These are phyloP conservation scores for Podarcis lilfordi DNA, from an alignment of 2,797 vertebrate species.

Conservation along the genomic window DNA sequence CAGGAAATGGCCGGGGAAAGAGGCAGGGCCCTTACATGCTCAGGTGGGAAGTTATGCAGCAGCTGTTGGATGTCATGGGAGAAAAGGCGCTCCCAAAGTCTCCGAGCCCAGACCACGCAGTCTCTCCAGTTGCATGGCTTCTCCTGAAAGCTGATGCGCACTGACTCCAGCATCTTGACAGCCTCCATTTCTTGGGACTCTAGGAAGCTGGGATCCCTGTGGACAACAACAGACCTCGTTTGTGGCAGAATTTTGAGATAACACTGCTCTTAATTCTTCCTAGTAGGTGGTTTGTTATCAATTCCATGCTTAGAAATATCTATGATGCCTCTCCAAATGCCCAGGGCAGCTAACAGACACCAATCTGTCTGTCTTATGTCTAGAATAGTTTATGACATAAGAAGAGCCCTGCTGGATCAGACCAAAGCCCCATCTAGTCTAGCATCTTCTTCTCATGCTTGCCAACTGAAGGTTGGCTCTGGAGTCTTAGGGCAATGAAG, in stretches of 20 bases:
- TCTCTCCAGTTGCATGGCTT: slow-evolving; percentile 80
- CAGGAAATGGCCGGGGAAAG: not conserved
- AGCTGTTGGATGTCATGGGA: slow-evolving; percentile 81
- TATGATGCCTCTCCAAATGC: not conserved
- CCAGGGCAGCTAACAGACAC: not conserved
- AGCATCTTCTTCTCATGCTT: too few relatives aligned
- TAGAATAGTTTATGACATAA: not conserved
- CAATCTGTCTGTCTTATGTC: too few relatives aligned
- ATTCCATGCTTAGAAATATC: not conserved
- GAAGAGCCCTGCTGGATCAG: too few relatives aligned
- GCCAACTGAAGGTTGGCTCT: not conserved
- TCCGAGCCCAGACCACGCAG: slow-evolving; percentile 87
- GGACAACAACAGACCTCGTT: slow-evolving; percentile 1
- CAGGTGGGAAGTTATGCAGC: slow-evolving; percentile 79
- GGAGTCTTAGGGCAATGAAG: not conserved
- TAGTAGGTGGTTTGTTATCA: not conserved
- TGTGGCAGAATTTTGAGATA: not conserved
- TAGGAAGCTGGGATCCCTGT: slow-evolving; percentile 78
- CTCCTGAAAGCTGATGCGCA: slow-evolving; percentile 73
- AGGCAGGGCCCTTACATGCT: slow-evolving; percentile 48
- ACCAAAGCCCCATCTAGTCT: too few relatives aligned
- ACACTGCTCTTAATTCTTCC: not conserved
- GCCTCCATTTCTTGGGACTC: slow-evolving; percentile 68
- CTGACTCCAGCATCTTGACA: slow-evolving; percentile 75
- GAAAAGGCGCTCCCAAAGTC: slow-evolving; percentile 85